phyloP scores from a whole-genome alignment of 2,797 vertebrate species.

The Anableps anableps region DNA sequence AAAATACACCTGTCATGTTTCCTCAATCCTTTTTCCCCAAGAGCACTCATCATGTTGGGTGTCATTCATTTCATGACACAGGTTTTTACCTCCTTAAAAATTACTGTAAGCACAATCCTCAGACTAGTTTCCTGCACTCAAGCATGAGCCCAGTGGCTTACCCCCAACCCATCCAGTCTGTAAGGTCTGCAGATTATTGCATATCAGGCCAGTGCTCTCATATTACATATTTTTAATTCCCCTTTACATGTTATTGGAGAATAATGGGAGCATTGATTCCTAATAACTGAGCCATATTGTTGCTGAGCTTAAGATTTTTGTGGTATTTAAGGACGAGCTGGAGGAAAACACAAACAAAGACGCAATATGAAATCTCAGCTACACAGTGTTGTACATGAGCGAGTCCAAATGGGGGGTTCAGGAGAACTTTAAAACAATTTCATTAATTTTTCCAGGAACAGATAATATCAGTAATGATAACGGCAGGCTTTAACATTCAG shows the following conservation, averaged over 20 bases:
- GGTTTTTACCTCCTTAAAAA: constrained; percentile 35
- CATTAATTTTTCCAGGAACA: too few species aligned
- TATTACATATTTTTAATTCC: constrained; percentile 73
- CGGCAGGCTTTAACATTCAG: too few species aligned
- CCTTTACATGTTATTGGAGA: constrained; percentile 67
- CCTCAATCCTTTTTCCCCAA: constrained; percentile 22
- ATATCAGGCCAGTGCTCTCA: constrained; percentile 64
- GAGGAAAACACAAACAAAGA: constrained; percentile 54
- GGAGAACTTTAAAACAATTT: neutral
- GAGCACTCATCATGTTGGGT: constrained; percentile 33
- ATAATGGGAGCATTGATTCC: constrained; percentile 47
- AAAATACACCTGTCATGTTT: constrained; percentile 35
- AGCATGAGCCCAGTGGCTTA: constrained; percentile 31
- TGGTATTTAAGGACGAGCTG: constrained; percentile 49
- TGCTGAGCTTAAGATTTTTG: constrained; percentile 55
- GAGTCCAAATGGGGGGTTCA: neutral
- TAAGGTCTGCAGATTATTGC: constrained; percentile 60
- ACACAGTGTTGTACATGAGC: neutral
- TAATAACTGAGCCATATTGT: constrained; percentile 74
- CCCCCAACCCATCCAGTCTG: constrained; percentile 39
- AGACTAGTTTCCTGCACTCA: constrained; percentile 25
- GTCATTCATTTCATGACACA: constrained; percentile 47
- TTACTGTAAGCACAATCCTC: constrained; percentile 34
- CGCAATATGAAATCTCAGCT: constrained; percentile 48
- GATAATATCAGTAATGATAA: too few species aligned